phyloP scores from a whole-genome alignment of 2,888 invertebrate genomes.

The Drosophila longiperda region DNA sequence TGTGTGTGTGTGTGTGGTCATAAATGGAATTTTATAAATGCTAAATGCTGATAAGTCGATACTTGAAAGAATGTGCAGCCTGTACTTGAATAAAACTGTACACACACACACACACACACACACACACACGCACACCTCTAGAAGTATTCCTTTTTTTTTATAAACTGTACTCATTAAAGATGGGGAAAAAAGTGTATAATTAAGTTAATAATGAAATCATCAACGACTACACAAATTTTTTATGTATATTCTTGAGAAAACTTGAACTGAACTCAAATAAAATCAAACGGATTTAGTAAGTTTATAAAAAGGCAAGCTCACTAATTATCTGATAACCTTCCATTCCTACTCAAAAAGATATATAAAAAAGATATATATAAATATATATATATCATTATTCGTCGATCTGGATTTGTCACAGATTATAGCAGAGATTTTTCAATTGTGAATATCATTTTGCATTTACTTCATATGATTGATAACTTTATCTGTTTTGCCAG shows the following conservation, averaged over 20 bases:
- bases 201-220: background rate
- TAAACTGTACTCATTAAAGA: too few relatives aligned
- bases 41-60: constrained; percentile 1
- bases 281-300: too few relatives aligned
- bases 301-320: background rate
- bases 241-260: background rate
- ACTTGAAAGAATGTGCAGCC: background rate
- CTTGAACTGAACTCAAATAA: background rate
- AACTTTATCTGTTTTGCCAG: background rate
- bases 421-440: background rate
- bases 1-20: background rate
- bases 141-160: background rate
- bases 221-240: background rate
- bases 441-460: background rate
- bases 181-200: background rate
- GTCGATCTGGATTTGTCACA: background rate
- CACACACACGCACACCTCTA: background rate
- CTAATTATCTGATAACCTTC: background rate
- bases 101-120: background rate
- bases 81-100: background rate
- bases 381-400: background rate
- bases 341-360: background rate
- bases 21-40: constrained; percentile 2
- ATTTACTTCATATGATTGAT: background rate
- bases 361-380: background rate